Evolutionary conservation across 2,113 vertebrate genomes (phyloP).

Genomic region (Stegastes partitus): DNA sequence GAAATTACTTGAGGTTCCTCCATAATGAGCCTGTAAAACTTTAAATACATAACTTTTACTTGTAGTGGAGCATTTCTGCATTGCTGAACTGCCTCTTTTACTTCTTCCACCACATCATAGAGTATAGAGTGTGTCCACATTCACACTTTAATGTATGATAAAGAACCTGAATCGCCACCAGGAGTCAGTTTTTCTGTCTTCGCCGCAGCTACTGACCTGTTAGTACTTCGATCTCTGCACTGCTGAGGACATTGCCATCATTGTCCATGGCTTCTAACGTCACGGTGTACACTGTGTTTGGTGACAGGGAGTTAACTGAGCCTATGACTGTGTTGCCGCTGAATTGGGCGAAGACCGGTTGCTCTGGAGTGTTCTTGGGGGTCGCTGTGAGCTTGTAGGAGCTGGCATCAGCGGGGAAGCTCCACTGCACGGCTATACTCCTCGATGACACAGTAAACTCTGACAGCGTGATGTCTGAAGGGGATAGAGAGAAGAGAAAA

Average conservation of each 20-base stretch:
- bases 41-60: too few species aligned
- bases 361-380: slow-evolving; percentile 70
- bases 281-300: slow-evolving; percentile 84
- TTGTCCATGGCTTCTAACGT: slow-evolving; percentile 86
- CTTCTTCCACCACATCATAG: too few species aligned
- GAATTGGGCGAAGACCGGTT: slow-evolving; percentile 77
- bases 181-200: not conserved
- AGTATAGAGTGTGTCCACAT: too few species aligned
- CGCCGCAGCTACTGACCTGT: slow-evolving; percentile 74
- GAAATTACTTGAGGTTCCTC: too few species aligned
- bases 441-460: slow-evolving; percentile 84
- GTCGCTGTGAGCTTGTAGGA: slow-evolving; percentile 86
- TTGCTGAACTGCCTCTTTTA: too few species aligned
- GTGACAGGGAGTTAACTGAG: slow-evolving; percentile 82
- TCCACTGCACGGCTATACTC: slow-evolving; percentile 84
- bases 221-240: slow-evolving; percentile 70
- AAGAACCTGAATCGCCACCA: too few species aligned
- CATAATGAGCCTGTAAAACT: too few species aligned
- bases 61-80: too few species aligned
- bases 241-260: slow-evolving; percentile 77
- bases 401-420: slow-evolving; percentile 70
- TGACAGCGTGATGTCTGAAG: slow-evolving; percentile 79
- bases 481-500: slow-evolving; percentile 8
- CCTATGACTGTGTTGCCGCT: slow-evolving; percentile 81
- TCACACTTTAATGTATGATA: too few species aligned